Evolutionary conservation across 2,113 vertebrate genomes (phyloP), one percentile per base, ranked within the genome.

Genomic region (Eolophus roseicapilla): DNA sequence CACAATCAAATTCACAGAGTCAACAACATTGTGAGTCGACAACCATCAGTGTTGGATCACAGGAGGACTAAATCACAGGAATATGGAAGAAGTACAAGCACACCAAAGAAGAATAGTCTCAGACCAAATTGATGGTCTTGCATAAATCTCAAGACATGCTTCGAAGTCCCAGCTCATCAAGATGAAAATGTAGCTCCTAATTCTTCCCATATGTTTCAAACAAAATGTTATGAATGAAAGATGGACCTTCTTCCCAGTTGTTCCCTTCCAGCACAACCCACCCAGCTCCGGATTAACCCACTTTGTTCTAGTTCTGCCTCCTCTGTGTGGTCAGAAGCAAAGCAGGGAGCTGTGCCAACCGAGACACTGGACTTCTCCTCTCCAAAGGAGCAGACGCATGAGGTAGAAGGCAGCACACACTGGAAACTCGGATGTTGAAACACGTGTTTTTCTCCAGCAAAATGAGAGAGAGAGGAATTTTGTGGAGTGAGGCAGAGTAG

Each of bases 161-260:
- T 73, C 73, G 49, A 86, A 90, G 77, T 60, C 76, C 55, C 73
- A 94, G 74, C 57, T 92, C 92, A 73, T 37, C 23, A n/a, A 79
- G 69, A 95, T 62, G 86, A 96, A 96, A 96, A 95, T 35, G 43
- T 37, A 88, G 39, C 23, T 86, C 52, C 57, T 91, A 84, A 96
- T 88, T 93, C 69, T 84, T 76, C n/a, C 86, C 83, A 37, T 79
- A 64, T 89, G 92, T 46, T 86, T 92, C 81, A 82, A 60, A 89
- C 65, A 76, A 82, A 86, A 82, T 57, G 37, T 86, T 90, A 69
- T 73, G 90, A 93, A 89, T 79, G 80, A 91, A 96, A 65, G 80
- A 94, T 57, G 74, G 39, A 50, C 75, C 69, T 69, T 78, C 43
- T 47, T 90, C 77, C 35, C 62, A 68, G 73, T 64, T 77, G 55